Conservation (phyloP, 2,888 invertebrate species). For the Lepidochrysops patricia region DNA sequence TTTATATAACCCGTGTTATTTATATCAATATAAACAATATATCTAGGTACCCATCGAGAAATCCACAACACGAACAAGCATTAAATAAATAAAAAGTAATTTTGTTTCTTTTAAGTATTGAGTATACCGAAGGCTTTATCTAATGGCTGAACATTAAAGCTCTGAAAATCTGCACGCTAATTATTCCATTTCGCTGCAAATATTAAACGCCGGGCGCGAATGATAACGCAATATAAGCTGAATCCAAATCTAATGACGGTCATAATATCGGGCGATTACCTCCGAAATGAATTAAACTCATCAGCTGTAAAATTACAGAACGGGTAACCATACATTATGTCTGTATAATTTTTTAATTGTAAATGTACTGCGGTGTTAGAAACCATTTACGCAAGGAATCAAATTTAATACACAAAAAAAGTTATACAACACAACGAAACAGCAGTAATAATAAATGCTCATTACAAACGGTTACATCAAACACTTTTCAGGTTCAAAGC, state of each 20-base stretch:
- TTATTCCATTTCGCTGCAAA: slow-evolving; percentile 2
- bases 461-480: not conserved
- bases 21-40: too few species aligned
- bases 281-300: not conserved
- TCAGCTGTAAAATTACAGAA: not conserved
- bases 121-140: not conserved
- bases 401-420: not conserved
- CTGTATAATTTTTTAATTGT: not conserved
- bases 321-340: not conserved
- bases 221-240: not conserved
- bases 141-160: not conserved
- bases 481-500: not conserved
- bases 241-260: slow-evolving; percentile 2
- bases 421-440: not conserved
- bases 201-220: not conserved
- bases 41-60: too few species aligned
- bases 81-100: not conserved
- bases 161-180: not conserved
- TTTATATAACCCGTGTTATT: too few species aligned
- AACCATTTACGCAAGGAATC: too few species aligned
- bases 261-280: slow-evolving; percentile 1
- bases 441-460: not conserved
- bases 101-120: not conserved
- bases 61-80: not conserved
- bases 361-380: not conserved